Conservation (phyloP, 2,888 invertebrate genomes). For the Spilosoma lubricipeda region DNA sequence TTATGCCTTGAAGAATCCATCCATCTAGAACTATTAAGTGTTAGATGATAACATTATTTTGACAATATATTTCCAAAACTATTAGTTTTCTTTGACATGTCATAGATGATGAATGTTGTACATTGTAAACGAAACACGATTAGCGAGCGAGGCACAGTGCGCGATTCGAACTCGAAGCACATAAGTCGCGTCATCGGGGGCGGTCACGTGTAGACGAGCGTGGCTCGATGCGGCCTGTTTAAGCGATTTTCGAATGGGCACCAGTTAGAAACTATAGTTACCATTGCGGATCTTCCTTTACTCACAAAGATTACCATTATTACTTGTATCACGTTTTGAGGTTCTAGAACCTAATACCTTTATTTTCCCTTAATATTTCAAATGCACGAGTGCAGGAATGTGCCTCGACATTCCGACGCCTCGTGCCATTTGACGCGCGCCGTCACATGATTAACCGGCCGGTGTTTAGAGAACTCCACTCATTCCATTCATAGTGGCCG, state of each 20-base stretch:
- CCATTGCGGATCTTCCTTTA: not conserved
- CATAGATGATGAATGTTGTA: not conserved
- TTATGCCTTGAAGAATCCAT: too few species aligned
- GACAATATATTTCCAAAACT: not conserved
- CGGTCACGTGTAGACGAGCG: constrained; percentile 75
- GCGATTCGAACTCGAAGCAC: constrained; percentile 26
- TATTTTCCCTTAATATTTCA: constrained; percentile 19
- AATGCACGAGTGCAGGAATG: constrained; percentile 43
- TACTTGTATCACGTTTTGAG: not conserved
- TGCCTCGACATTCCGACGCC: constrained; percentile 58
- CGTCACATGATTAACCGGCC: constrained; percentile 76
- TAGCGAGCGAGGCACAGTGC: constrained; percentile 2
- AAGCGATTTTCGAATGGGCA: constrained; percentile 8
- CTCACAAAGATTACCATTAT: not conserved
- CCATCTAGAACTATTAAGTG: too few species aligned
- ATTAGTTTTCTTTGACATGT: not conserved
- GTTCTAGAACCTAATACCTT: not conserved
- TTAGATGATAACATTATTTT: not conserved
- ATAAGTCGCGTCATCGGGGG: constrained; percentile 41
- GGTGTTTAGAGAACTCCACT: constrained; percentile 57
- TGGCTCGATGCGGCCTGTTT: constrained; percentile 49
- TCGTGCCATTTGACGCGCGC: constrained; percentile 67
- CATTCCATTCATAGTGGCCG: constrained; percentile 50
- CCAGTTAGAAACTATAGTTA: not conserved
- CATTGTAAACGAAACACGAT: not conserved